Evolutionary conservation across 2,113 vertebrate genomes (phyloP).

Genomic region (Podilymbus podiceps): DNA sequence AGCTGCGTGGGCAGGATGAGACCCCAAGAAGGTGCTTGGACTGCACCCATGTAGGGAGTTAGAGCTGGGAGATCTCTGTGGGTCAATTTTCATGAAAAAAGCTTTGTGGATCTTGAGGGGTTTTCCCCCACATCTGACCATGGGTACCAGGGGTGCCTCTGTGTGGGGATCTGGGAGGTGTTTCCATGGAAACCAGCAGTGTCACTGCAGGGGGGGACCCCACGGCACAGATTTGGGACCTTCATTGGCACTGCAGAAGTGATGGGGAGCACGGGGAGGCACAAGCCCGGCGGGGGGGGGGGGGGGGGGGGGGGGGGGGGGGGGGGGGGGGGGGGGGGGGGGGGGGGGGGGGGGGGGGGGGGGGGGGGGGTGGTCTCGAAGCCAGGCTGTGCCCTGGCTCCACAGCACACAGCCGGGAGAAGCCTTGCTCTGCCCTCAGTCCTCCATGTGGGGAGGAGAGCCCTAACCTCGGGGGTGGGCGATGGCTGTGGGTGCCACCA

Average conservation of each 20-base stretch:
- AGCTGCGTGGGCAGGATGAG: neutral
- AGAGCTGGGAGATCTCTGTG: neutral
- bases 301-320: too few species aligned
- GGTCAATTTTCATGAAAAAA: neutral
- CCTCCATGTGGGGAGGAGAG: neutral
- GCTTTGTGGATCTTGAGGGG: neutral
- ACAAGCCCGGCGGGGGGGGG: neutral
- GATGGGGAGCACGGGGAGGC: accelerated
- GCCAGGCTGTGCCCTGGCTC: neutral
- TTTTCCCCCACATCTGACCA: neutral
- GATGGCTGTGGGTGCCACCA: neutral
- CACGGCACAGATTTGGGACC: neutral
- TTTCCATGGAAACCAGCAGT: neutral
- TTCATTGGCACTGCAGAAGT: neutral
- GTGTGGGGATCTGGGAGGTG: neutral
- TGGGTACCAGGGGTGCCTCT: neutral
- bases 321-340: too few species aligned
- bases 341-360: too few species aligned
- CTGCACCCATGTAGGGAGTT: neutral
- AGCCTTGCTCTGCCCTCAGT: neutral
- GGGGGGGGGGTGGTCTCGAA: too few species aligned
- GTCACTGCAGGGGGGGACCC: neutral
- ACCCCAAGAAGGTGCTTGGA: neutral
- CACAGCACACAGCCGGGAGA: neutral
- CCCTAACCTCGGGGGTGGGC: neutral